Conservation (phyloP, 2,797 vertebrate species). For the Oreortyx pictus region DNA sequence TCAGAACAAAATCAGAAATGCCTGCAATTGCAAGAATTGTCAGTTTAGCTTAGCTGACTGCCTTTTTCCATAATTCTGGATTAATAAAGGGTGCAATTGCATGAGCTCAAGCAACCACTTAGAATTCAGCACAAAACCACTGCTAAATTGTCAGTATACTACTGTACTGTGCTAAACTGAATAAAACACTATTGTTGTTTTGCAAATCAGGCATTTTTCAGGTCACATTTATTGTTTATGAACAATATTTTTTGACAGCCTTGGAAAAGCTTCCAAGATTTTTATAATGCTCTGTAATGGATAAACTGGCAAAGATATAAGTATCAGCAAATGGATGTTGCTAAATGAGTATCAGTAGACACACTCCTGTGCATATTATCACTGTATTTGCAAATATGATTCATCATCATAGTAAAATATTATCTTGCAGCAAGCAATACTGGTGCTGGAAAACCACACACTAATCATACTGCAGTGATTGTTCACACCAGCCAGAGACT, state of each 20-base stretch:
- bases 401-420: constrained; percentile 45
- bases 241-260: not conserved
- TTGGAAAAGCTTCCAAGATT: constrained; percentile 22
- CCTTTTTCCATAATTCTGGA: not conserved
- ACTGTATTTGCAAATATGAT: not conserved
- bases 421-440: not conserved
- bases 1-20: not conserved
- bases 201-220: constrained; percentile 15
- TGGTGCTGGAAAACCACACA: not conserved
- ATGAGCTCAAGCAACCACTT: fast-evolving
- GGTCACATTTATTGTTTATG: not conserved
- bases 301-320: constrained; percentile 31
- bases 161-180: not conserved
- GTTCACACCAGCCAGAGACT: not conserved
- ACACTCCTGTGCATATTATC: constrained; percentile 1
- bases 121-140: not conserved
- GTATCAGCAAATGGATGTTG: not conserved
- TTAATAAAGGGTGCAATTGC: not conserved
- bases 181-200: not conserved
- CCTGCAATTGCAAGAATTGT: not conserved
- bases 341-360: constrained; percentile 13
- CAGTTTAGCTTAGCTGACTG: not conserved
- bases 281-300: not conserved
- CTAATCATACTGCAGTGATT: not conserved
- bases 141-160: not conserved